Base-by-base conservation (phyloP, 2,113 vertebrate genomes). In the Xenopus borealis region DNA sequence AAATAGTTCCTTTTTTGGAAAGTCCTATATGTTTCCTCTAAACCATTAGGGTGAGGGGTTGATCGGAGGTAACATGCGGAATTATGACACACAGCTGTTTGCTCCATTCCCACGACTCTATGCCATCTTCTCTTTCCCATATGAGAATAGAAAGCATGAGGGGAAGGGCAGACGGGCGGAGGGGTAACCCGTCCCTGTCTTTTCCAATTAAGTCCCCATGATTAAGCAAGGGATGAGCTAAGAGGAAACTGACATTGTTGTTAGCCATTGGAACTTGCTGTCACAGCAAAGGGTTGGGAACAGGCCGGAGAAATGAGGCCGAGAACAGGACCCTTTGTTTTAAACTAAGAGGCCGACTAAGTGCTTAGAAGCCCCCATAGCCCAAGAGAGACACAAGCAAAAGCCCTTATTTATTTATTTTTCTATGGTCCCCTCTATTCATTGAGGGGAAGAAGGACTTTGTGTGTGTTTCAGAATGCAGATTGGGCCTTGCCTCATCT, bases 121-220 rank as follows among this genome's bases (percentile, higher is more conserved):
- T 76, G 73, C 73, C 73, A 76, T 45, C 64, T 68, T 66, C 45
- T 52, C n/a, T 62, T 62, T 64, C 57, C 47, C 72, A 33, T 68
- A 66, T 16, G 55, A 75, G 83, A 82, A 80, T 81, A 82, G 83
- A 85, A 82, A 17, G 81, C 81, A 47, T 72, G 40, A 14, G 58
- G 46, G 46, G 10, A 80, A 80, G 63, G 2, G 78, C 45, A 53
- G 59, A 69, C 62, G 66, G 78, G 74, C 78, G 78, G 75, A 77
- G 74, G 83, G 71, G 5, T 61, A 1, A 69, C 79, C 82, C 80
- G 82, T 85, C 74, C 59, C 66, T 76, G 74, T 69, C 74, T 76
- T 69, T 76, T 69, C 40, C 74, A 63, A 76, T 76, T 76, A 76
- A 40, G 66, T 57, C 58, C 40, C 30, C 74, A 76, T 76, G 74